Conservation (phyloP, 2,113 vertebrate species). For the Tragelaphus buxtoni region DNA sequence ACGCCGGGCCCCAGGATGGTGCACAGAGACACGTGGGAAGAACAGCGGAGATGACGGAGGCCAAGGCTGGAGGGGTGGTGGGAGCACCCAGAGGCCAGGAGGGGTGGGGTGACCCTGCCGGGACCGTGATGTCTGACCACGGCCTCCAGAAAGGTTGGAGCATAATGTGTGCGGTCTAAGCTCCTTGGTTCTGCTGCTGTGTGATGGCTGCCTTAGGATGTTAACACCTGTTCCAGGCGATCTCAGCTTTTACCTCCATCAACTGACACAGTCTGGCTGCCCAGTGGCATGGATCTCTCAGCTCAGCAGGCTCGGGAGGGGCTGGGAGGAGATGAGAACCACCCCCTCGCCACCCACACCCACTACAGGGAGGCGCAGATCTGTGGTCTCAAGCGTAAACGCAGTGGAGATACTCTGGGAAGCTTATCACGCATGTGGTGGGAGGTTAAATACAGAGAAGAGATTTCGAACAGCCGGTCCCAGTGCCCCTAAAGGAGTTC, state of each 20-base stretch:
- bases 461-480: neutral
- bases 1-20: too few species aligned
- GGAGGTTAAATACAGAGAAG: neutral
- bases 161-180: neutral
- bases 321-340: neutral
- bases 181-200: neutral
- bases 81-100: neutral
- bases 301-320: neutral
- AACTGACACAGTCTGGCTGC: neutral
- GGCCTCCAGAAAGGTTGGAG: neutral
- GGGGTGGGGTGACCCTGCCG: too few species aligned
- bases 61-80: neutral
- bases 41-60: neutral
- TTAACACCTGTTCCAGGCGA: neutral
- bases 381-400: neutral
- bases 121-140: neutral
- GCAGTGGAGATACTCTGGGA: neutral
- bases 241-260: neutral
- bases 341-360: neutral
- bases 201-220: neutral
- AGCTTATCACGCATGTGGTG: neutral
- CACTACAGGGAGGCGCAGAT: neutral
- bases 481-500: neutral
- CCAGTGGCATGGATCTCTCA: neutral
- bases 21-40: neutral